These are phyloP conservation scores for Etheostoma nigrum DNA, from an alignment of 2,797 vertebrate genomes.

Conservation along the genomic window DNA sequence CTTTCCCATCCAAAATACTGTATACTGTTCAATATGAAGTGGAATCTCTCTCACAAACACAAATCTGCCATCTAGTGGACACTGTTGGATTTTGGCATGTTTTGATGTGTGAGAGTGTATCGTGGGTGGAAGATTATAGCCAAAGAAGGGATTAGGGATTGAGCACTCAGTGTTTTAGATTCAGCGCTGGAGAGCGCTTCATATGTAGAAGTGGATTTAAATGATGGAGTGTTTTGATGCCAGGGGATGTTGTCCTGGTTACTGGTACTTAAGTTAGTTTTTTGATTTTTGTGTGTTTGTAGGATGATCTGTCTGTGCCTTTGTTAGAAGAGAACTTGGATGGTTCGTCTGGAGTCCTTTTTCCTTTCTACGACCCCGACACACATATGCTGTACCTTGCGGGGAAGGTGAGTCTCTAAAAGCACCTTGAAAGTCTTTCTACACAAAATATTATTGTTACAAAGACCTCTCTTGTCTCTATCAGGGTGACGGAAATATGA, in stretches of 20 bases:
- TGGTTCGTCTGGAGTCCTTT: conserved; percentile 93
- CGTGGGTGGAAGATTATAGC: conserved; percentile 65
- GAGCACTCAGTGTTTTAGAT: conserved; percentile 61
- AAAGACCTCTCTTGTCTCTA: conserved; percentile 6
- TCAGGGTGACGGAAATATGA: conserved; percentile 96
- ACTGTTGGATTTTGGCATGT: conserved; percentile 12
- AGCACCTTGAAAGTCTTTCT: background rate
- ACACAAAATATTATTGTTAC: background rate
- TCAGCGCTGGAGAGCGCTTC: conserved; percentile 42
- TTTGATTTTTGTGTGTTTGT: conserved; percentile 33
- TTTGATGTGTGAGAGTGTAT: conserved; percentile 31
- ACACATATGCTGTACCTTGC: conserved; percentile 98
- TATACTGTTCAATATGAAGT: background rate
- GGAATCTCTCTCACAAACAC: conserved; percentile 7
- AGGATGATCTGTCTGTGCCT: conserved; percentile 95
- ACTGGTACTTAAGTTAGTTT: conserved; percentile 16
- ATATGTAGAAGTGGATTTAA: conserved; percentile 53
- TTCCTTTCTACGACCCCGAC: conserved; percentile 96
- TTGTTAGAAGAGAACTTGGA: conserved; percentile 94
- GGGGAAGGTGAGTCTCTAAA: conserved; percentile 88
- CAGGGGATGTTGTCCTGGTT: background rate
- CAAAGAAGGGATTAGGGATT: conserved; percentile 63
- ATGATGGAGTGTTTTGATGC: conserved; percentile 40
- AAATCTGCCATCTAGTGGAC: conserved; percentile 77
- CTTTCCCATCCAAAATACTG: no score